Evolutionary conservation across 2,888 invertebrate species (phyloP).

Genomic region (Azorinus chamasolen): DNA sequence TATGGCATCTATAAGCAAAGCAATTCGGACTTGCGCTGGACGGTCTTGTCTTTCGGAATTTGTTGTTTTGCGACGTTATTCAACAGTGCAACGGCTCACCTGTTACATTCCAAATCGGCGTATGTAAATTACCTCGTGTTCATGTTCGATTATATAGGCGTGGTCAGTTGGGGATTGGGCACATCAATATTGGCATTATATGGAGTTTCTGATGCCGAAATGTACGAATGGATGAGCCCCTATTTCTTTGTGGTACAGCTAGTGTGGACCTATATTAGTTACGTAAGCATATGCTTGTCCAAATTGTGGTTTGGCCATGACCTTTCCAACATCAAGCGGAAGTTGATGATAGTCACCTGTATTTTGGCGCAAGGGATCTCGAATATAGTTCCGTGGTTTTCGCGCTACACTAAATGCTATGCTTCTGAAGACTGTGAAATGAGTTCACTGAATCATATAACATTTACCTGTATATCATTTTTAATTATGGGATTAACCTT

Average conservation of each 20-base stretch:
- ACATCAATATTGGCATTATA: slow-evolving; percentile 63
- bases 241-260: slow-evolving; percentile 44
- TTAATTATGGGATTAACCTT: slow-evolving; percentile 59
- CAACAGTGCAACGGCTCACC: slow-evolving; percentile 63
- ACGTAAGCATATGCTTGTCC: slow-evolving; percentile 54
- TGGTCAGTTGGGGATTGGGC: slow-evolving; percentile 63
- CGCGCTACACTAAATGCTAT: slow-evolving; percentile 56
- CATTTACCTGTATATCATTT: slow-evolving; percentile 50
- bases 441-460: slow-evolving; percentile 66
- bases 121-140: slow-evolving; percentile 62
- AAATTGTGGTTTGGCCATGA: slow-evolving; percentile 65
- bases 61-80: slow-evolving; percentile 60
- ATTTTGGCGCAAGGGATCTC: slow-evolving; percentile 49
- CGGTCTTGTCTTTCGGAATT: slow-evolving; percentile 59
- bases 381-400: slow-evolving; percentile 59
- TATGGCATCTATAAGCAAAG: slow-evolving; percentile 36
- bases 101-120: slow-evolving; percentile 65
- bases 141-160: slow-evolving; percentile 70
- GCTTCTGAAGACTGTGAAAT: slow-evolving; percentile 34
- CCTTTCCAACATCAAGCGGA: slow-evolving; percentile 44
- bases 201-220: slow-evolving; percentile 54
- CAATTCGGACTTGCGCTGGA: slow-evolving; percentile 33
- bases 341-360: slow-evolving; percentile 48
- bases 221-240: slow-evolving; percentile 52
- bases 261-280: slow-evolving; percentile 58